phyloP scores from a whole-genome alignment of 2,888 invertebrate genomes.

The Spodoptera littoralis region DNA sequence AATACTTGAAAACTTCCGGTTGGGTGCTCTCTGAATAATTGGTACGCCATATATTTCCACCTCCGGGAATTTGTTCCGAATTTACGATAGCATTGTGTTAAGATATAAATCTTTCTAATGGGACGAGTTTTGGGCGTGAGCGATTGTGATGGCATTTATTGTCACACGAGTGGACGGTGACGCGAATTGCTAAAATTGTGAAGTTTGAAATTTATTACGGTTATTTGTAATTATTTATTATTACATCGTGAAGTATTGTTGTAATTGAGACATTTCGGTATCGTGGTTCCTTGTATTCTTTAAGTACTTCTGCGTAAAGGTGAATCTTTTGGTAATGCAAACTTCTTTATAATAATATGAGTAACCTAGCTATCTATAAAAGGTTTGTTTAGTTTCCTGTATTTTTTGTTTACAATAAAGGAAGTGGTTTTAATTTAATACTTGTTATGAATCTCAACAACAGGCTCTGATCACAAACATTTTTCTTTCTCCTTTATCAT shows the following conservation, averaged over 20 bases:
- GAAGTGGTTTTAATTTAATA: conserved; percentile 15
- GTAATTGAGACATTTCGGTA: conserved; percentile 35
- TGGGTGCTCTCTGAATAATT: conserved; percentile 81
- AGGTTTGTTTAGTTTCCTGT: too few species aligned
- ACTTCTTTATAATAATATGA: background rate
- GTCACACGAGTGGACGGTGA: conserved; percentile 72
- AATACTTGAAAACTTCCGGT: conserved; percentile 85
- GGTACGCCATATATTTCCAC: conserved; percentile 84
- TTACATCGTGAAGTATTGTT: conserved; percentile 40
- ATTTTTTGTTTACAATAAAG: too few species aligned
- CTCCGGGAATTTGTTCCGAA: conserved; percentile 76
- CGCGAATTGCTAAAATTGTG: conserved; percentile 54
- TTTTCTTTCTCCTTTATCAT: conserved; percentile 30
- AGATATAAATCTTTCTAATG: conserved; percentile 84
- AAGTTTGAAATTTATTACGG: conserved; percentile 63
- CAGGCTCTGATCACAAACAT: background rate
- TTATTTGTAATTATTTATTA: conserved; percentile 56
- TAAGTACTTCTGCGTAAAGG: conserved; percentile 39
- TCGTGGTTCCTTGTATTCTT: conserved; percentile 23
- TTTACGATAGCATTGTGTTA: conserved; percentile 80
- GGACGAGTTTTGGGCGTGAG: conserved; percentile 81
- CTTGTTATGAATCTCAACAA: conserved; percentile 19
- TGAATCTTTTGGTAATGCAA: background rate
- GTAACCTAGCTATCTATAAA: too few species aligned
- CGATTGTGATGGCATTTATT: conserved; percentile 73